Evolutionary conservation across 2,888 invertebrate species (phyloP).

Genomic region (Hecatera dysodea): DNA sequence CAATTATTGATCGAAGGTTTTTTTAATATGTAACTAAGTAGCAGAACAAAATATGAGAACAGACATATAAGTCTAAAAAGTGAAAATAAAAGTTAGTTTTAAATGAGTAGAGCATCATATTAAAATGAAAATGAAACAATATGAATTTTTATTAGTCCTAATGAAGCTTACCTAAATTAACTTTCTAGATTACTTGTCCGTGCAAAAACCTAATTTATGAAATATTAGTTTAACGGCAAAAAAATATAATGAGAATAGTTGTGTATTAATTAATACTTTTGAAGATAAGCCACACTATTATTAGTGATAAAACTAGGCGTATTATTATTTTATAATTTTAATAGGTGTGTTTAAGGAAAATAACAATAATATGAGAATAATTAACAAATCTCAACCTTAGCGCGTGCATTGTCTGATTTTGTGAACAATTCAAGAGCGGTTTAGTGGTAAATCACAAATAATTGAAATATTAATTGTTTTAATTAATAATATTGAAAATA

Average conservation of each 20-base stretch:
- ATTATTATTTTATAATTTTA: slow-evolving; percentile 39
- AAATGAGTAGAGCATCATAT: background rate
- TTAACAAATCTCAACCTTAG: slow-evolving; percentile 47
- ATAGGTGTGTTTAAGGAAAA: slow-evolving; percentile 43
- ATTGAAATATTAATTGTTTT: background rate
- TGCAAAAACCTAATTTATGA: background rate
- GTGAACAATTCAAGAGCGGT: slow-evolving; percentile 13
- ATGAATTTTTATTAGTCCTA: background rate
- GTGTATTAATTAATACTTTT: background rate
- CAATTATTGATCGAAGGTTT: too few relatives aligned
- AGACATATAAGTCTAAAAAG: too few relatives aligned
- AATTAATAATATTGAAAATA: background rate
- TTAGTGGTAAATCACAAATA: slow-evolving; percentile 44
- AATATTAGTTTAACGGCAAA: background rate
- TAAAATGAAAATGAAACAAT: background rate
- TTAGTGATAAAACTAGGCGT: slow-evolving; percentile 9
- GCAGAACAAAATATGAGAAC: too few relatives aligned
- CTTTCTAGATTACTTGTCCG: background rate
- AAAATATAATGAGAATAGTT: background rate
- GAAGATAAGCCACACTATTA: slow-evolving; percentile 14
- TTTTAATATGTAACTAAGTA: too few relatives aligned
- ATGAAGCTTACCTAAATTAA: slow-evolving; percentile 4
- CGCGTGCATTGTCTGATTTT: background rate
- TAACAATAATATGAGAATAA: slow-evolving; percentile 37
- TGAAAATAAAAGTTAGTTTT: too few relatives aligned